A percentile compares a stretch with the other conserved stretches of the same genome.
These are phyloP conservation scores for Diorhabda carinulata DNA, from an alignment of 1,140 invertebrate species.

Conservation along the genomic window DNA sequence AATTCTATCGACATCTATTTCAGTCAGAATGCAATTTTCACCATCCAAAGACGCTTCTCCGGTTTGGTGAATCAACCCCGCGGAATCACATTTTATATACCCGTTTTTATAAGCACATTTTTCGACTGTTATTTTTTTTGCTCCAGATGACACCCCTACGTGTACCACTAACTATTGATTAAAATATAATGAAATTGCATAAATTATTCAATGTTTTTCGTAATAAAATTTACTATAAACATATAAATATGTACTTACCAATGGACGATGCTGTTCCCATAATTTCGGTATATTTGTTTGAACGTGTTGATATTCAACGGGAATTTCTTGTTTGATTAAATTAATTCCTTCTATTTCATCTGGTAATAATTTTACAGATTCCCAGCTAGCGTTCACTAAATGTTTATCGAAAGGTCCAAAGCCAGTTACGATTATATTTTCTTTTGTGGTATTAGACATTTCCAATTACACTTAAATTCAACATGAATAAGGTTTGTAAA, in stretches of 20 bases:
- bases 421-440: constrained; percentile 58
- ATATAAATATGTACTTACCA: constrained; percentile 49
- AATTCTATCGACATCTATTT: constrained; percentile 46
- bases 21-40: constrained; percentile 46
- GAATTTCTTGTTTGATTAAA: constrained; percentile 59
- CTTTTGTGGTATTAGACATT: neutral
- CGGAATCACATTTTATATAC: constrained; percentile 53
- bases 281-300: constrained; percentile 57
- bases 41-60: constrained; percentile 44
- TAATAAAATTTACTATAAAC: constrained; percentile 11
- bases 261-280: constrained; percentile 62
- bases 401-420: constrained; percentile 72
- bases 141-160: constrained; percentile 58
- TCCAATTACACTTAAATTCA: no score
- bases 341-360: constrained; percentile 52
- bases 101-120: constrained; percentile 54
- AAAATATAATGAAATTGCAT: constrained; percentile 13
- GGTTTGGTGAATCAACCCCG: constrained; percentile 45
- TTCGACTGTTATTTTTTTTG: constrained; percentile 57
- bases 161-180: constrained; percentile 60
- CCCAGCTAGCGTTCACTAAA: constrained; percentile 72
- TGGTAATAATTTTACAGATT: constrained; percentile 62
- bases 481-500: no score
- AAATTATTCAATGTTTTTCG: neutral
- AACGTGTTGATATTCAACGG: constrained; percentile 64